These are phyloP conservation scores for Pasiphila rectangulata DNA, from an alignment of 2,888 invertebrate species.

Conservation along the genomic window DNA sequence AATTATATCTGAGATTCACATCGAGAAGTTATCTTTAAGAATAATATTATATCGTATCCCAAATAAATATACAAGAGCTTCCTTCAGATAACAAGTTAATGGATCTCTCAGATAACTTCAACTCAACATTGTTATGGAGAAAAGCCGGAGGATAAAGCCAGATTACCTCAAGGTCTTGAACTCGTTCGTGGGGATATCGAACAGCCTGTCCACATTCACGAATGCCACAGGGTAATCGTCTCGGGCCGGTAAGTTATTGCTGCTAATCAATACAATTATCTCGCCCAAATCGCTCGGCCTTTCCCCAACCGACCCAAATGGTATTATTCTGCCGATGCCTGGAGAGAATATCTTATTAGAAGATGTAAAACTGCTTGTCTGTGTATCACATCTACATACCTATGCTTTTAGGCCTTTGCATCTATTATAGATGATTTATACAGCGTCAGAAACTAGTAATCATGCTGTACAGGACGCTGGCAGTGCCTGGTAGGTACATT, in stretches of 20 bases:
- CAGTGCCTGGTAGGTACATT: too few relatives aligned
- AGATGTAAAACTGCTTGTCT: background rate
- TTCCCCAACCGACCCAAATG: conserved; percentile 50
- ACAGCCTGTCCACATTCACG: conserved; percentile 55
- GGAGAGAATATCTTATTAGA: conserved; percentile 28
- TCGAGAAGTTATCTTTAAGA: too few relatives aligned
- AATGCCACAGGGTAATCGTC: conserved; percentile 65
- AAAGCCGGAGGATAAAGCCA: conserved; percentile 1
- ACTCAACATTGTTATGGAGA: background rate
- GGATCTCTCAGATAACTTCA: background rate
- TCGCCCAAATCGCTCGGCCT: conserved; percentile 51
- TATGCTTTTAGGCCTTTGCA: too few relatives aligned
- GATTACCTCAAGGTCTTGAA: conserved; percentile 51
- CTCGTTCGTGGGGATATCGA: conserved; percentile 50
- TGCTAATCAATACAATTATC: conserved; percentile 58
- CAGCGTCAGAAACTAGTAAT: too few relatives aligned
- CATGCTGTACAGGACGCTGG: too few relatives aligned
- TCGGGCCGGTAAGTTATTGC: conserved; percentile 57
- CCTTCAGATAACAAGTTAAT: background rate
- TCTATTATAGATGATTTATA: too few relatives aligned
- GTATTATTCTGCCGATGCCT: conserved; percentile 61
- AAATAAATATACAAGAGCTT: too few relatives aligned
- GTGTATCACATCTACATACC: background rate
- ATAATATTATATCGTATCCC: too few relatives aligned
- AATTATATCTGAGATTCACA: too few relatives aligned